Evolutionary conservation across 2,888 invertebrate genomes (phyloP).

Genomic region (Diaprepes abbreviatus): DNA sequence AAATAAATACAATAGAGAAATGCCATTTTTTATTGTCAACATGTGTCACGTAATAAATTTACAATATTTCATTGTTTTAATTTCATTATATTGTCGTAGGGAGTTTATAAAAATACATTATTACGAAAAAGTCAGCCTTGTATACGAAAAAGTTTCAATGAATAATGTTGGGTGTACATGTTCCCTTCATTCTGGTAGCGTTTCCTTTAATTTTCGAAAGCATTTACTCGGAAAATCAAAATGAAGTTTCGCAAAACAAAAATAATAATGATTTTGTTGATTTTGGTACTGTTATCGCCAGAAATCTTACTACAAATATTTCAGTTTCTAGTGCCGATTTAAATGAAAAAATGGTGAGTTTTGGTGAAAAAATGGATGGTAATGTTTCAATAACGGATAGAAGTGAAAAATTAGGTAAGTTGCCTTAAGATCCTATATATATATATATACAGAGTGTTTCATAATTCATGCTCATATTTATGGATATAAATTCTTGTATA

Average conservation of each 20-base stretch:
- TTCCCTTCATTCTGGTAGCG: background rate
- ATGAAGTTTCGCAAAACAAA: slow-evolving; percentile 45
- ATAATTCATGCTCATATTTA: too few relatives aligned
- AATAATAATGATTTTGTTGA: slow-evolving; percentile 38
- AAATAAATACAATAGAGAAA: slow-evolving; percentile 44
- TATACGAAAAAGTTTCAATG: background rate
- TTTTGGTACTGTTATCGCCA: slow-evolving; percentile 38
- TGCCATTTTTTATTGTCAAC: slow-evolving; percentile 11
- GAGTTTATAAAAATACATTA: slow-evolving; percentile 39
- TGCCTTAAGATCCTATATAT: too few relatives aligned
- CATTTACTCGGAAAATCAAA: slow-evolving; percentile 18
- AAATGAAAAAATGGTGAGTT: background rate
- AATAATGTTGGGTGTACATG: slow-evolving; percentile 30
- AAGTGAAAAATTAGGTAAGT: slow-evolving; percentile 20
- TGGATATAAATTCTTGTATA: too few relatives aligned
- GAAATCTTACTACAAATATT: slow-evolving; percentile 46
- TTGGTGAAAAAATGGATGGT: slow-evolving; percentile 5
- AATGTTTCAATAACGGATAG: slow-evolving; percentile 9
- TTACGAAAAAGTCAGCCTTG: slow-evolving; percentile 19
- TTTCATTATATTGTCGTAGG: slow-evolving; percentile 12
- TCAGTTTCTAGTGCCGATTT: slow-evolving; percentile 34
- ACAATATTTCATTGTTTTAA: slow-evolving; percentile 37
- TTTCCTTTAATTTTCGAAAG: slow-evolving; percentile 19
- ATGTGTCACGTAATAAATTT: slow-evolving; percentile 31
- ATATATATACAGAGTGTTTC: too few relatives aligned